Base-by-base conservation (phyloP, 2,113 vertebrate genomes). In the Dipodomys merriami region DNA sequence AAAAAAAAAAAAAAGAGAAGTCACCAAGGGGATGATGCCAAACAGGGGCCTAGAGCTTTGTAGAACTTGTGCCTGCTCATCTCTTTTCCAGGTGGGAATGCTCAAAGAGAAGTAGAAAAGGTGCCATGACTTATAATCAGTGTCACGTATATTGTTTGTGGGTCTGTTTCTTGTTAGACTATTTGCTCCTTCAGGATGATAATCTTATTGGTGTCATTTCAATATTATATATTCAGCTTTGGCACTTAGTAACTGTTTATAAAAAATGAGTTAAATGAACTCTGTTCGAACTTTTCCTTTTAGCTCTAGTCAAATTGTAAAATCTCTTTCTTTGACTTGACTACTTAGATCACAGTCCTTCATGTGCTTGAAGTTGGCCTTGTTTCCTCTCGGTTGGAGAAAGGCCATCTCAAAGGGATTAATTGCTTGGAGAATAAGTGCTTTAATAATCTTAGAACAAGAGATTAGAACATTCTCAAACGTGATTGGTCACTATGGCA, bases 371-470 rank as follows among this genome's bases (percentile, higher is more conserved):
- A 64, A 27, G 35, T 57, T 16, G 2, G 20, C n/a, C 22, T 87
- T 82, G 33, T 74, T 91, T 67, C 69, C 62, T 91, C 22, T 33
- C 29, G 25, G 6, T 83, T 80, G 46, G 86, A 88, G 22, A 33
- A 71, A 35, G 7, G 20, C 27, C 44, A 18, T 81, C 67, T 78
- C 76, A 73, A 84, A 82, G 69, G 29, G 84, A 94, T 89, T 80
- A 25, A 22, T 60, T 69, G 46, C n/a, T 86, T 69, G n/a, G 91
- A 76, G 35, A 62, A 60, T 64, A 92, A 86, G 12, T 35, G 35
- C 80, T 78, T 74, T 83, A 72, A 46, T 77, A 68, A 23, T 77
- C 69, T 68, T 35, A n/a, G 86, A 53, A 78, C 30, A 72, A 74
- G 78, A 35, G 10, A 72, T 13, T 16, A 68, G 62, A 90, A 74